Evolutionary conservation across 2,797 vertebrate genomes (phyloP).

Genomic region (Taenioides sp.): DNA sequence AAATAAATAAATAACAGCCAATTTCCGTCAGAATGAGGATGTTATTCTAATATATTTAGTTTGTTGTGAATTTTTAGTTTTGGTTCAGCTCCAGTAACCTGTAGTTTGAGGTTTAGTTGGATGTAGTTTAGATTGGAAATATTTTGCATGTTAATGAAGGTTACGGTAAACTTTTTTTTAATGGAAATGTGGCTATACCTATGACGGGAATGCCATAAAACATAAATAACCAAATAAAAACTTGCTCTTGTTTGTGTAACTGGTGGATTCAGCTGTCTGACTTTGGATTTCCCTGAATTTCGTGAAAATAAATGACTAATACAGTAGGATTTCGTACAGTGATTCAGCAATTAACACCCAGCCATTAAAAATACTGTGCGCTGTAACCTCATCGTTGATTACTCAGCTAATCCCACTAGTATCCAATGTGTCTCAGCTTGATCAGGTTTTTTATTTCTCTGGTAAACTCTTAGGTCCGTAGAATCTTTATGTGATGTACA

Average conservation of each 20-base stretch:
- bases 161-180: no score
- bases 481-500: not conserved
- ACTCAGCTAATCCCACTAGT: not conserved
- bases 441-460: not conserved
- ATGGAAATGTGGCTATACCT: no score
- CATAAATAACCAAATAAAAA: no score
- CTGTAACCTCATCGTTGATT: not conserved
- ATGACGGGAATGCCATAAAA: no score
- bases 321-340: not conserved
- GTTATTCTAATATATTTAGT: no score
- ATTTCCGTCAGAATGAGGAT: no score
- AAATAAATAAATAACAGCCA: no score
- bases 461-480: not conserved
- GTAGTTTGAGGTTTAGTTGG: no score
- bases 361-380: not conserved
- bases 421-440: not conserved
- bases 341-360: constrained; percentile 5
- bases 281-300: not conserved
- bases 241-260: not conserved
- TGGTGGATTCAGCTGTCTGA: not conserved
- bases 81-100: no score
- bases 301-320: not conserved
- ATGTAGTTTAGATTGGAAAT: no score
- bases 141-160: no score
- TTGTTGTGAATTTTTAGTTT: no score